These are phyloP conservation scores for Hippocampus barbouri DNA, from an alignment of 2,113 vertebrate species.

Conservation along the genomic window DNA sequence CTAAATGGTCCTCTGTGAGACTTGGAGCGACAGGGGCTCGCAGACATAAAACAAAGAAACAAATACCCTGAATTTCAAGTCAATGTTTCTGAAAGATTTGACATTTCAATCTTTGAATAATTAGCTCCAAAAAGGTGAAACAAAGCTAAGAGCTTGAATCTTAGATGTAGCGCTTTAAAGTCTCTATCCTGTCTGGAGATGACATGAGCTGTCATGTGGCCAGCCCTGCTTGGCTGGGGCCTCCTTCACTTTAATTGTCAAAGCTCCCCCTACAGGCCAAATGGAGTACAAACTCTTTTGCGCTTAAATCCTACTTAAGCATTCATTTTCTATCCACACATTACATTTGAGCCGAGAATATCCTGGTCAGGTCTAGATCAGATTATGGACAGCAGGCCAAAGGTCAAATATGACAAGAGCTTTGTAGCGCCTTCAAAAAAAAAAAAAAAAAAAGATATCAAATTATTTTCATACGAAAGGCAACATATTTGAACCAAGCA, in stretches of 20 bases:
- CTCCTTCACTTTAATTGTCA: slow-evolving; percentile 45
- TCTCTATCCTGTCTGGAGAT: not conserved
- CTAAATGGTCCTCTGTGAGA: not conserved
- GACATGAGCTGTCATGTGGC: not conserved
- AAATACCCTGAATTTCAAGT: not conserved
- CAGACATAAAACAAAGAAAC: not conserved
- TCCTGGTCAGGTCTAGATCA: not conserved
- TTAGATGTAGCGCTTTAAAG: not conserved
- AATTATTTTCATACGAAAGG: not conserved
- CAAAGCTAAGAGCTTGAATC: no score
- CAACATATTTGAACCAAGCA: not conserved
- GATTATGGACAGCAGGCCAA: not conserved
- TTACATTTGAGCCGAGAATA: not conserved
- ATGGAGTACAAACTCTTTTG: slow-evolving; percentile 15
- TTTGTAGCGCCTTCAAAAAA: no score
- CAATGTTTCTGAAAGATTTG: not conserved
- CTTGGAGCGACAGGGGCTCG: no score
- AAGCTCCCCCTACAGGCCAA: slow-evolving; percentile 68
- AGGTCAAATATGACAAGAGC: not conserved
- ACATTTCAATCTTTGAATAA: not conserved
- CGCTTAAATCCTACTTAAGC: no score
- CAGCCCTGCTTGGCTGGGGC: not conserved
- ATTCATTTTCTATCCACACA: not conserved
- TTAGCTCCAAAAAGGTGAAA: not conserved
- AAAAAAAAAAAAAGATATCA: no score